Evolutionary conservation across 92 coral and sea anemone genomes (phyloP), one percentile per base, ranked within the genome.

Genomic region (Anthopleura xanthogrammica): DNA sequence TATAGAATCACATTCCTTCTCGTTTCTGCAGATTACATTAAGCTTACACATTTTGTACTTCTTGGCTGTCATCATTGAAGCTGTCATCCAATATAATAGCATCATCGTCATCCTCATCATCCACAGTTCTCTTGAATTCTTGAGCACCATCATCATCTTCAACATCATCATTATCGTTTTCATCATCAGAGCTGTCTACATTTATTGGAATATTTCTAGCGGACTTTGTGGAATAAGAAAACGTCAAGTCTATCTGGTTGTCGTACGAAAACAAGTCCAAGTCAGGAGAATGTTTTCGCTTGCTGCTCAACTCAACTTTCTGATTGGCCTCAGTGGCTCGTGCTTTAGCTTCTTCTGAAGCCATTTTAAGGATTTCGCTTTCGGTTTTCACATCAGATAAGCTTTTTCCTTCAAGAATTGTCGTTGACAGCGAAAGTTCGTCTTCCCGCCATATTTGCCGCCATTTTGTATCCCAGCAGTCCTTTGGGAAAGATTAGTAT

Each of bases 171-270:
- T 14, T 79, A 14, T 87, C 89, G 43, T 83, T 91, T 13, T 90
- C 87, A 58, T 85, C 89, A 68, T 87, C 90, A 58, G 91, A 85
- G 43, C 89, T 90, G 2, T 88, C 82, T 3, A 85, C 80, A 39
- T 20, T 62, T 62, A 80, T 16, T 3, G 85, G 60, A 16, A 73
- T 75, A 56, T 36, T 54, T 65, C 54, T 82, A 46, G 86, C 73
- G 46, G 71, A 71, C 43, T 77, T 85, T 14, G 86, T 76, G 43
- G 85, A 79, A 55, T 43, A 20, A 39, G 82, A 65, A 71, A 93
- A 93, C 13, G 97, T 91, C 82, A 93, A 70, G 20, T 86, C 82
- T 0, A 93, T 86, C 70, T 91, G 87, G 57, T 90, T 90, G 41
- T 82, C 85, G 80, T 89, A 93, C 1, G 87, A 76, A 78, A 93